phyloP scores from a whole-genome alignment of 2,113 vertebrate species.

The Menura novaehollandiae region DNA sequence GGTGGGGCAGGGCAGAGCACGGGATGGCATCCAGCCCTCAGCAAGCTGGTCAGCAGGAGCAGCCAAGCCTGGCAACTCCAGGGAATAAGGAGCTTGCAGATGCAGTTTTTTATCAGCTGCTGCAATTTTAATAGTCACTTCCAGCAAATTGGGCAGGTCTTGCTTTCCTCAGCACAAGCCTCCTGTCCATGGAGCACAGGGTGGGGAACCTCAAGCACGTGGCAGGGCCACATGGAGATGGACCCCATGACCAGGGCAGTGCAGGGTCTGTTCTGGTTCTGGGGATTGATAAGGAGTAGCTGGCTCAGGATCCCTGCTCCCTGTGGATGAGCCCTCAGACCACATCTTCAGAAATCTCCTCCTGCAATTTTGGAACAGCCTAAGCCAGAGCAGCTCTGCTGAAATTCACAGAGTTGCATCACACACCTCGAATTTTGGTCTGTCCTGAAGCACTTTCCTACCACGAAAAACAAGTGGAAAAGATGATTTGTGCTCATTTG shows the following conservation, averaged over 20 bases:
- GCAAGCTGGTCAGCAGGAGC: slow-evolving; percentile 1
- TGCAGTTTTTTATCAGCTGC: slow-evolving; percentile 49
- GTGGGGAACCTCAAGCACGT: neutral
- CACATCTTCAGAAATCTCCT: neutral
- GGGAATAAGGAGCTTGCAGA: neutral
- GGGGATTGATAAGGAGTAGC: neutral
- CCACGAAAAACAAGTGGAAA: neutral
- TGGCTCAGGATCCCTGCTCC: neutral
- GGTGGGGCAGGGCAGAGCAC: neutral
- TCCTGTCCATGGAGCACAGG: neutral
- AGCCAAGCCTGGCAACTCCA: neutral
- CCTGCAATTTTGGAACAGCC: neutral
- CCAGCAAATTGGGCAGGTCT: neutral
- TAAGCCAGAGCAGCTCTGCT: neutral
- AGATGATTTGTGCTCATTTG: neutral
- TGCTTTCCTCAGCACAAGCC: slow-evolving; percentile 18
- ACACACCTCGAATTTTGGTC: neutral
- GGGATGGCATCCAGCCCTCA: neutral
- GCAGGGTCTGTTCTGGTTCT: neutral
- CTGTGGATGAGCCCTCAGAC: neutral
- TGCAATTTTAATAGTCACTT: neutral
- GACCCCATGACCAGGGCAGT: neutral
- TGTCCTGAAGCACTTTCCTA: neutral
- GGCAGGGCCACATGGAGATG: neutral
- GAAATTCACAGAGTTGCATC: neutral